These are phyloP conservation scores for Antheraea assamensis DNA, from an alignment of 2,888 invertebrate genomes.

Conservation along the genomic window DNA sequence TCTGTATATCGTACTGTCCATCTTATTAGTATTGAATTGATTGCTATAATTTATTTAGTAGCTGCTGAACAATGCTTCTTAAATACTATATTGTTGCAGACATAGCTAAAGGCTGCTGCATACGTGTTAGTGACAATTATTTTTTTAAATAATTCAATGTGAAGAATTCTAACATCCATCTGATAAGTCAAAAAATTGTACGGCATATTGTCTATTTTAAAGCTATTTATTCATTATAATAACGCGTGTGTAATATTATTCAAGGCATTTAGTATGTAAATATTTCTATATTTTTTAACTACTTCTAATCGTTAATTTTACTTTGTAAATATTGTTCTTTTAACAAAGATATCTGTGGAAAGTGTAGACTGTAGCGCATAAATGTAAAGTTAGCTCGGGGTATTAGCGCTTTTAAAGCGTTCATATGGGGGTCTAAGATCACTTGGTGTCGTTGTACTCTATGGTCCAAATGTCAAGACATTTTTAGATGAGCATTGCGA, in stretches of 20 bases:
- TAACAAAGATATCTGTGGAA: neutral
- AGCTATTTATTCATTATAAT: neutral
- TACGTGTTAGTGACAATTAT: constrained; percentile 41
- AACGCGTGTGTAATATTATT: neutral
- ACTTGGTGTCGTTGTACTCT: too few relatives aligned
- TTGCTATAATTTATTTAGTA: constrained; percentile 58
- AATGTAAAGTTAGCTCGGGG: neutral
- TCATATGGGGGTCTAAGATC: neutral
- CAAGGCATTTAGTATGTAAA: neutral
- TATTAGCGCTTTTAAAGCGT: neutral
- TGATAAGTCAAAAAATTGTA: constrained; percentile 1
- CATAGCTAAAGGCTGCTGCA: constrained; percentile 51
- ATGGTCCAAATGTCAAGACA: too few relatives aligned
- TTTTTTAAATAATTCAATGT: constrained; percentile 7
- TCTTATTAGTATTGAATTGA: constrained; percentile 55
- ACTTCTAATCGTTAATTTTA: neutral
- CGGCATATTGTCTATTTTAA: neutral
- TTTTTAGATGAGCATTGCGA: too few relatives aligned
- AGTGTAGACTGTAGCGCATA: neutral
- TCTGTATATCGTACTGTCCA: constrained; percentile 78
- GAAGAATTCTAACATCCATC: neutral
- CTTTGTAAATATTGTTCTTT: neutral
- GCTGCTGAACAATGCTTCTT: constrained; percentile 42
- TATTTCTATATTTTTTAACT: constrained; percentile 15
- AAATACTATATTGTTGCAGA: constrained; percentile 56